Percentiles rank a stretch among this genome's conserved stretches.
phyloP scores from a whole-genome alignment of 2,797 vertebrate genomes.

The Enteromius trimaculatus region DNA sequence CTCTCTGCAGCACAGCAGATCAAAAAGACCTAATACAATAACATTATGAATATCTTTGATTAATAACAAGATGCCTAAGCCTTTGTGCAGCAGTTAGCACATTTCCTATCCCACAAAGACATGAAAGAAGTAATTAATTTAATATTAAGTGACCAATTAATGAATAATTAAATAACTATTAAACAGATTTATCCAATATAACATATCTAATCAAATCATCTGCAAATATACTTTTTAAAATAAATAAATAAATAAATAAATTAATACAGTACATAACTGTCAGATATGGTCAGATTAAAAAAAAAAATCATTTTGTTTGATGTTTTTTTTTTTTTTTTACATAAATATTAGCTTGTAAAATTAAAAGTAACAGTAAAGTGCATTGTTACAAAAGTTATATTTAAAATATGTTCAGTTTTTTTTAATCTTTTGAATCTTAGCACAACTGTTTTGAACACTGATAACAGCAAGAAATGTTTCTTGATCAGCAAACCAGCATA shows the following conservation, averaged over 20 bases:
- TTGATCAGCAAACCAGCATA: background rate
- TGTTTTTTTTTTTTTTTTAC: background rate
- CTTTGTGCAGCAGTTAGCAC: background rate
- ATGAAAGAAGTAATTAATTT: background rate
- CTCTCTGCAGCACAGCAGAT: background rate
- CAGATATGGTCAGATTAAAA: background rate
- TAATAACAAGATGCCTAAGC: background rate
- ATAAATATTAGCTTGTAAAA: background rate
- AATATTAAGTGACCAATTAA: background rate
- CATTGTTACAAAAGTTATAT: background rate
- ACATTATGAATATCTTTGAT: background rate
- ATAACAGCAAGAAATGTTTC: background rate
- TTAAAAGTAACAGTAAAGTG: background rate
- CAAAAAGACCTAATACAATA: constrained; percentile 3
- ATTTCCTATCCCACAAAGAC: background rate
- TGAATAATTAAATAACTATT: background rate
- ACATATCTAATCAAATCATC: background rate
- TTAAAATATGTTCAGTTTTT: background rate
- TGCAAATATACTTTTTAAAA: background rate
- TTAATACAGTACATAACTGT: background rate
- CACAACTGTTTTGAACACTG: background rate
- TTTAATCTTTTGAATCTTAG: background rate
- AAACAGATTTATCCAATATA: background rate
- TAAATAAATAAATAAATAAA: background rate
- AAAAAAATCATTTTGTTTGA: background rate